Evolutionary conservation across 2,113 vertebrate genomes (phyloP).

Genomic region (Maccullochella peelii): DNA sequence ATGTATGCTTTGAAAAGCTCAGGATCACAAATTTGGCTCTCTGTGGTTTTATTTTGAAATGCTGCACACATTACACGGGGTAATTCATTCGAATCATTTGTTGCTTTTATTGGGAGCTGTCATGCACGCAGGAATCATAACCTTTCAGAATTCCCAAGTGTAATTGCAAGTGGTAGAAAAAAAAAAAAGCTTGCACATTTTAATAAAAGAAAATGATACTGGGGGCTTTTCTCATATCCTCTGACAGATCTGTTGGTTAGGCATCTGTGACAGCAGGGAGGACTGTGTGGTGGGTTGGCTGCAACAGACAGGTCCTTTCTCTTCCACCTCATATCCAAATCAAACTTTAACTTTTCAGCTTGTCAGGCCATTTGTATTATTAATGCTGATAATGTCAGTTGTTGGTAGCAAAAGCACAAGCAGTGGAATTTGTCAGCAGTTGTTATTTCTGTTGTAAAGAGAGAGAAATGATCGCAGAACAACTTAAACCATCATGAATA

Average conservation of each 20-base stretch:
- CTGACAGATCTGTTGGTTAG: slow-evolving; percentile 66
- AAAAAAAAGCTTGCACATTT: slow-evolving; percentile 59
- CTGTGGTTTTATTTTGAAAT: slow-evolving; percentile 34
- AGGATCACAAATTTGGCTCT: not conserved
- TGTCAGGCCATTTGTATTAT: slow-evolving; percentile 8
- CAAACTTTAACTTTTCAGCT: slow-evolving; percentile 37
- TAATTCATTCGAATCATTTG: slow-evolving; percentile 45
- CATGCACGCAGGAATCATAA: slow-evolving; percentile 58
- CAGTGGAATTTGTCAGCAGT: slow-evolving; percentile 25
- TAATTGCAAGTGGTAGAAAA: slow-evolving; percentile 47
- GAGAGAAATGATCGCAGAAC: slow-evolving; percentile 18
- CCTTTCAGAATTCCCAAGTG: slow-evolving; percentile 59
- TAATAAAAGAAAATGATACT: slow-evolving; percentile 73
- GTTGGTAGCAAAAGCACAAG: slow-evolving; percentile 14
- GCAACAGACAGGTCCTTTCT: slow-evolving; percentile 26
- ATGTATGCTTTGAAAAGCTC: slow-evolving; percentile 22
- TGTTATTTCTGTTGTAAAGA: slow-evolving; percentile 30
- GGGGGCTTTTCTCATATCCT: slow-evolving; percentile 74
- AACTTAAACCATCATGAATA: slow-evolving; percentile 19
- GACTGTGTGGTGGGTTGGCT: slow-evolving; percentile 16
- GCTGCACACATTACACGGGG: not conserved
- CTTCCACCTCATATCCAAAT: slow-evolving; percentile 24
- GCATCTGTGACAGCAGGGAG: slow-evolving; percentile 58
- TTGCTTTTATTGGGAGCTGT: slow-evolving; percentile 67
- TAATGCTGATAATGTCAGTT: slow-evolving; percentile 19